Conservation (phyloP, 2,888 invertebrate genomes). For the Apeira syringaria region DNA sequence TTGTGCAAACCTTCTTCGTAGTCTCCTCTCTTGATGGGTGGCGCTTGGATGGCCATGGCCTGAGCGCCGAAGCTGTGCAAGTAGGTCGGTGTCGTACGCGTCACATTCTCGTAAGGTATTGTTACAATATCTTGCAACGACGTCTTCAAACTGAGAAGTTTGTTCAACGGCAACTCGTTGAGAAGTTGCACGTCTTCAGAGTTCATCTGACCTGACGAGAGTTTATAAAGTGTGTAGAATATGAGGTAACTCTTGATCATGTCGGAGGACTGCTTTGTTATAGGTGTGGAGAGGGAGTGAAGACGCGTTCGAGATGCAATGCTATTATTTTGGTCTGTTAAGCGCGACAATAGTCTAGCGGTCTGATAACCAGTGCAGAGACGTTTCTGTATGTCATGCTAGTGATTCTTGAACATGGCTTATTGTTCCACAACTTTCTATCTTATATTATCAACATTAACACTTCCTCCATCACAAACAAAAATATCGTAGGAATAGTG, state of each 20-base stretch:
- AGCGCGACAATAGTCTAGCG: slow-evolving; percentile 59
- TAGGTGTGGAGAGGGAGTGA: slow-evolving; percentile 33
- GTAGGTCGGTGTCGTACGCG: slow-evolving; percentile 46
- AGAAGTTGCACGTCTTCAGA: slow-evolving; percentile 78
- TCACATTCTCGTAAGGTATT: slow-evolving; percentile 51
- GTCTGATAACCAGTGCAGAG: slow-evolving; percentile 46
- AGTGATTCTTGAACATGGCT: too few species aligned
- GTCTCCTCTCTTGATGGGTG: slow-evolving; percentile 65
- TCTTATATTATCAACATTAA: too few species aligned
- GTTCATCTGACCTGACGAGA: slow-evolving; percentile 42
- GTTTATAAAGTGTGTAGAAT: slow-evolving; percentile 34
- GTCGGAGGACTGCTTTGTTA: slow-evolving; percentile 38
- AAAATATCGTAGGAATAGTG: too few species aligned
- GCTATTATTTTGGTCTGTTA: slow-evolving; percentile 59
- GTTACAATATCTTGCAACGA: slow-evolving; percentile 61
- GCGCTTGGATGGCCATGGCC: slow-evolving; percentile 67
- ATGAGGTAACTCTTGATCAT: slow-evolving; percentile 48
- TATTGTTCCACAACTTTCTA: too few species aligned
- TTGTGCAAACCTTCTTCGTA: slow-evolving; percentile 74
- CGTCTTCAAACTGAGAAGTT: slow-evolving; percentile 85
- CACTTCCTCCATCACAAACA: too few species aligned
- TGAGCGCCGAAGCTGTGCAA: slow-evolving; percentile 65
- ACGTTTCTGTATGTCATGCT: slow-evolving; percentile 13
- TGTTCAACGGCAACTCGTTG: slow-evolving; percentile 87
- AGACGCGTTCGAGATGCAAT: slow-evolving; percentile 24